Evolutionary conservation across 1,140 invertebrate genomes (phyloP).

Genomic region (Drosophila novamexicana): DNA sequence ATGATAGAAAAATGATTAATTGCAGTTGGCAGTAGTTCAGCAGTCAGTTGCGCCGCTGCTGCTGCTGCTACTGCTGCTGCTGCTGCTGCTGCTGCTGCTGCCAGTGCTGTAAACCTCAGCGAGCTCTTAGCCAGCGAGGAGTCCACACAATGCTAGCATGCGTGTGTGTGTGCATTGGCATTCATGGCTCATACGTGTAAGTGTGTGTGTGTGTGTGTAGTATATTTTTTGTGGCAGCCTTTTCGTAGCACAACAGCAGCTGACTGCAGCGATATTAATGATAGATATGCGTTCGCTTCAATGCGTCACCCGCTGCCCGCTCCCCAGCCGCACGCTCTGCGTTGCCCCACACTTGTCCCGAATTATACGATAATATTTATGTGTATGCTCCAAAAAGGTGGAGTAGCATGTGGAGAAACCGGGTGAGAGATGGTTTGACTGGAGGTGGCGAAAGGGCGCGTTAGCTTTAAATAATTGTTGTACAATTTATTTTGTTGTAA

Average conservation of each 20-base stretch:
- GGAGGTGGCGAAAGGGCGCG: background rate
- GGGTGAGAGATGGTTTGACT: background rate
- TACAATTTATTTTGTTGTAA: background rate
- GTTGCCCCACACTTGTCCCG: constrained; percentile 13
- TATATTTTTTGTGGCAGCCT: constrained; percentile 29
- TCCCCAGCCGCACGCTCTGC: no score
- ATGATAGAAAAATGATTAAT: constrained; percentile 84
- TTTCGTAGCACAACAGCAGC: constrained; percentile 73
- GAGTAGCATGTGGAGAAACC: no score
- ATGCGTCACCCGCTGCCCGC: constrained; percentile 44
- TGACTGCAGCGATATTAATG: constrained; percentile 82
- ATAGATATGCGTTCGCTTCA: constrained; percentile 80
- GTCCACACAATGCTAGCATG: constrained; percentile 46
- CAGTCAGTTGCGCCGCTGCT: constrained; percentile 57
- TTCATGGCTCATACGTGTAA: background rate
- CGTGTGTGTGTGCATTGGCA: background rate
- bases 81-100: constrained; percentile 14
- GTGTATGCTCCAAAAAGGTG: no score
- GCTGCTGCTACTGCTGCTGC: constrained; percentile 29
- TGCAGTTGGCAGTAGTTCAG: constrained; percentile 83
- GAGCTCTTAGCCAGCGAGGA: constrained; percentile 39
- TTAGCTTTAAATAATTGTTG: constrained; percentile 24
- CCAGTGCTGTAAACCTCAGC: constrained; percentile 58
- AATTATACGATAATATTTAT: constrained; percentile 71
- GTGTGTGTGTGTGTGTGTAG: constrained; percentile 12